These are phyloP conservation scores for Rousettus leschenaultii DNA, from an alignment of 2,113 vertebrate species.

Conservation along the genomic window DNA sequence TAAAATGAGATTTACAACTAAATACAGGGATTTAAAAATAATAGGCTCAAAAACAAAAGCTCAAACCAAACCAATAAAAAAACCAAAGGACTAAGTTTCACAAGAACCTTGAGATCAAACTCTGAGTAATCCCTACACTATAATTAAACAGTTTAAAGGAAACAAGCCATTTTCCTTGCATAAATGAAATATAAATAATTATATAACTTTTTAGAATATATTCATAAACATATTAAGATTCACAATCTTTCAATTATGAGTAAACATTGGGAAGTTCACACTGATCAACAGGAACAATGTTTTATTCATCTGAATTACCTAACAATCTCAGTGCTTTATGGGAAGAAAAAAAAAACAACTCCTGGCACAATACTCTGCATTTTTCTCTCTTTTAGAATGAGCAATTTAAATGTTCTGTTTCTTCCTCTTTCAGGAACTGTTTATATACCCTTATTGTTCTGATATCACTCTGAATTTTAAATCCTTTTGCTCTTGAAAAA, in stretches of 20 bases:
- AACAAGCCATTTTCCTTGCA: neutral
- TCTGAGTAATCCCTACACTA: neutral
- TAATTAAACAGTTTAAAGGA: neutral
- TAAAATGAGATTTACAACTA: conserved; percentile 39
- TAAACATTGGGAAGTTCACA: neutral
- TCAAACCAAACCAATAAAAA: neutral
- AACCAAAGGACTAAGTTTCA: neutral
- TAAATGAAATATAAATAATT: neutral
- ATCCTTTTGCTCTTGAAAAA: conserved; percentile 28
- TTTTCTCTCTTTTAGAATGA: neutral
- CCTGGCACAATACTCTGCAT: neutral
- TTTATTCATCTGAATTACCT: neutral
- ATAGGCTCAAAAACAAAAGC: neutral
- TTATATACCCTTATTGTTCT: neutral
- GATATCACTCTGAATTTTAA: neutral
- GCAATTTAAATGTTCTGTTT: neutral
- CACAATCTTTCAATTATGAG: neutral
- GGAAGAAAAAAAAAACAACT: neutral
- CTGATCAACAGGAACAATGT: neutral
- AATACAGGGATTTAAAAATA: neutral
- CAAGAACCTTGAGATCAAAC: conserved; percentile 8
- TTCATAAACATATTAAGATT: neutral
- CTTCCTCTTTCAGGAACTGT: conserved; percentile 11
- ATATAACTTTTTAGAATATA: neutral
- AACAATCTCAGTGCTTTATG: neutral